A percentile compares a stretch with the other conserved stretches of the same genome.
Conservation (phyloP, 2,113 vertebrate genomes). For the Rhombomys opimus region DNA sequence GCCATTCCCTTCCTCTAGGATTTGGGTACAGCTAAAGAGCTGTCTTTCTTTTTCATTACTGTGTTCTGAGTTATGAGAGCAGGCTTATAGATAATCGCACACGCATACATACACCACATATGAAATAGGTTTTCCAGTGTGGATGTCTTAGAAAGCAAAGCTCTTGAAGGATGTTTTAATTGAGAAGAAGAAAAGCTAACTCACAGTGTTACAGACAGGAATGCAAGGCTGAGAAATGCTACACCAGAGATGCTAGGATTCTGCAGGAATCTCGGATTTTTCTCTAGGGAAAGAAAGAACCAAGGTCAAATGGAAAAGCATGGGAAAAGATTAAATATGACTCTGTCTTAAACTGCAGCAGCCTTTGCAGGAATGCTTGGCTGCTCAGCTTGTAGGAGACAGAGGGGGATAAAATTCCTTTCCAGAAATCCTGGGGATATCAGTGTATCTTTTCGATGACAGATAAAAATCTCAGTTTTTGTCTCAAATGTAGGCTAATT, state of each 20-base stretch:
- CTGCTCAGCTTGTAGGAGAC: conserved; percentile 4
- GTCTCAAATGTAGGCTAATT: not conserved
- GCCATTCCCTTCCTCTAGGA: not conserved
- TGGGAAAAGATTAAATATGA: conserved; percentile 74
- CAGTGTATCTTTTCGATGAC: conserved; percentile 32
- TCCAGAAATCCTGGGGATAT: conserved; percentile 39
- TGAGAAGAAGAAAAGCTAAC: conserved; percentile 46
- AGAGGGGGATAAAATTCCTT: not conserved
- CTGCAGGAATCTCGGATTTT: conserved; percentile 63
- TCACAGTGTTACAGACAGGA: conserved; percentile 21
- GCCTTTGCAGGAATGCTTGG: conserved; percentile 22
- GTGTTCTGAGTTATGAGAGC: not conserved
- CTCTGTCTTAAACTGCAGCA: conserved; percentile 40
- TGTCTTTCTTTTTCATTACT: not conserved
- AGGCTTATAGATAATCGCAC: not conserved
- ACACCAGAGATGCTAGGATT: not conserved
- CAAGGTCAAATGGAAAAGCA: conserved; percentile 75
- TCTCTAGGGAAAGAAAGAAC: conserved; percentile 72
- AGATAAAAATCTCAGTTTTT: conserved; percentile 33
- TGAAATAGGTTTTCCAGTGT: not conserved
- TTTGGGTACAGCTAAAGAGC: conserved; percentile 2
- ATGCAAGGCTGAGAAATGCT: not conserved
- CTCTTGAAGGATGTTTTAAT: conserved; percentile 30
- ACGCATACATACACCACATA: not conserved
- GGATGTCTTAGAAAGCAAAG: conserved; percentile 3